A percentile compares a stretch with the other conserved stretches of the same genome.
Evolutionary conservation across 2,113 vertebrate species (phyloP).

Genomic region (Oostethus manadensis): DNA sequence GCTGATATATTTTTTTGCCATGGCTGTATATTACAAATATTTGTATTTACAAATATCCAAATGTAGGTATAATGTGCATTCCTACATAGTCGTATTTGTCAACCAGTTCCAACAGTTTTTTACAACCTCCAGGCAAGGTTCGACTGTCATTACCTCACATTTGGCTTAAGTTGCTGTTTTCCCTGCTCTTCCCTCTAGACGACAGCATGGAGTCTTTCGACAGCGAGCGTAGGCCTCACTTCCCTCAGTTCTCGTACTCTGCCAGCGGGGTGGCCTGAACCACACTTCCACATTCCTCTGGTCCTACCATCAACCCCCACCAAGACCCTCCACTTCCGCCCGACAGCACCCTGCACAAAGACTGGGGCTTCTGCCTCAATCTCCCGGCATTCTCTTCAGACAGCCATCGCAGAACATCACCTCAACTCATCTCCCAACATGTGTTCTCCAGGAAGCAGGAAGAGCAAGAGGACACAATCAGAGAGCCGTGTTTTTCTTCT

Average conservation of each 20-base stretch:
- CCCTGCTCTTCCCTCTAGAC: conserved; percentile 64
- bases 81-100: too few species aligned
- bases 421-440: conserved; percentile 20
- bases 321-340: conserved; percentile 52
- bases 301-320: conserved; percentile 42
- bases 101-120: too few species aligned
- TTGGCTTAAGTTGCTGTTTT: neutral
- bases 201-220: conserved; percentile 91
- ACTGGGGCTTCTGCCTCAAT: conserved; percentile 47
- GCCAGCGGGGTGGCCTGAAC: conserved; percentile 89
- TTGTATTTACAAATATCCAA: too few species aligned
- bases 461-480: conserved; percentile 47
- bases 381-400: conserved; percentile 57
- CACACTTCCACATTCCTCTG: conserved; percentile 67
- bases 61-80: too few species aligned
- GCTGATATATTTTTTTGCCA: too few species aligned
- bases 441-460: conserved; percentile 47
- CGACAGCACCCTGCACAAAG: conserved; percentile 75
- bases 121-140: too few species aligned
- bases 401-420: neutral
- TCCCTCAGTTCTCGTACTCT: conserved; percentile 96
- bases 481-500: conserved; percentile 42
- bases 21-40: too few species aligned
- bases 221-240: conserved; percentile 90
- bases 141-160: neutral